Conservation (phyloP, 2,797 vertebrate species). For the Leptoclinus maculatus region DNA sequence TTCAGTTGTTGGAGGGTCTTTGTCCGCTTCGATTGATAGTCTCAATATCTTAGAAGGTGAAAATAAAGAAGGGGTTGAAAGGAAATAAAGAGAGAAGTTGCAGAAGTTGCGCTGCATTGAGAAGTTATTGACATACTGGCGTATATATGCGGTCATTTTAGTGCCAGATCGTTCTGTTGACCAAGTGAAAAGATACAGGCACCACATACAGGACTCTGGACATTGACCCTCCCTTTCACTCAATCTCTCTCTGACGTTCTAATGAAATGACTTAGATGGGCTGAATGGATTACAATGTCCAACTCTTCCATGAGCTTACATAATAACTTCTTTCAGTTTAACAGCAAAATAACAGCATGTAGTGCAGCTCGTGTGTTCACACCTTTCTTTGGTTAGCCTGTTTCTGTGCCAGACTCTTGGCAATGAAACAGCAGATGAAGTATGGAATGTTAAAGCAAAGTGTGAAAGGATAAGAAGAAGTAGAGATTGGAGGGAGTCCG, state of each 20-base stretch:
- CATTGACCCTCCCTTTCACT: background rate
- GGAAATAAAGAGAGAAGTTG: background rate
- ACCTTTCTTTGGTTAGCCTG: constrained; percentile 9
- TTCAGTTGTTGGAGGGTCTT: background rate
- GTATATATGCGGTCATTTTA: background rate
- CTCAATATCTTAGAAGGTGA: background rate
- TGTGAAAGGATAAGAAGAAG: background rate
- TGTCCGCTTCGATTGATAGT: background rate
- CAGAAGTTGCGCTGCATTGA: background rate
- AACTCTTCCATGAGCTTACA: constrained; percentile 18
- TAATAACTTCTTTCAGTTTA: constrained; percentile 30
- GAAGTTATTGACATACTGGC: background rate
- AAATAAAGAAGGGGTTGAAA: background rate
- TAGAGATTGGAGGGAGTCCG: background rate
- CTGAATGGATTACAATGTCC: constrained; percentile 19
- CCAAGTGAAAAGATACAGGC: background rate
- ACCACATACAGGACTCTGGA: constrained; percentile 31
- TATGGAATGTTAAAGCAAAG: background rate
- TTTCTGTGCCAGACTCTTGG: background rate
- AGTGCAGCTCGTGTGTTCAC: background rate
- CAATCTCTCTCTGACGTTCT: constrained; percentile 7
- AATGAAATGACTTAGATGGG: background rate
- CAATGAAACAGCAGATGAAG: background rate
- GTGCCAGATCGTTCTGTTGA: constrained; percentile 8
- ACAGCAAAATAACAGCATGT: constrained; percentile 1